phyloP scores from a whole-genome alignment of 2,888 invertebrate genomes.

The Eilema caniola region DNA sequence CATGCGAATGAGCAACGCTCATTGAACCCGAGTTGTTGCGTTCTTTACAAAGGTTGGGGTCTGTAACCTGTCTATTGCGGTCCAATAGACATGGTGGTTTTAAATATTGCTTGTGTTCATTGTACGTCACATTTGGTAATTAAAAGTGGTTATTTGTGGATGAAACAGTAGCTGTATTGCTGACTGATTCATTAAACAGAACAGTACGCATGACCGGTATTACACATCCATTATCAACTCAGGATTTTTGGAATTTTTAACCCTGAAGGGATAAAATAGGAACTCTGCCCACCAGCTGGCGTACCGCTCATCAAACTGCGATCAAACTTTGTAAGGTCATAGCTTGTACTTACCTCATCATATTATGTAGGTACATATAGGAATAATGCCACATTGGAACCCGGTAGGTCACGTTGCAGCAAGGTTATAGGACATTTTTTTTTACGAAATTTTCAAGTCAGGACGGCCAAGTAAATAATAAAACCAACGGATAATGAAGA shows the following conservation, averaged over 20 bases:
- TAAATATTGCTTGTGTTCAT: not conserved
- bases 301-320: not conserved
- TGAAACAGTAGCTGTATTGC: too few relatives aligned
- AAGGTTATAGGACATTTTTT: too few relatives aligned
- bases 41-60: slow-evolving; percentile 12
- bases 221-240: not conserved
- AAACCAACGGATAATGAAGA: not conserved
- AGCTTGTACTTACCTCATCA: too few relatives aligned
- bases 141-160: not conserved
- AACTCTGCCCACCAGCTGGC: not conserved
- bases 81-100: not conserved
- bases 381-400: too few relatives aligned
- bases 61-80: slow-evolving; percentile 1
- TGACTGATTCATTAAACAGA: not conserved
- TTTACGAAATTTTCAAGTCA: too few relatives aligned
- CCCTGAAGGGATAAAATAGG: not conserved
- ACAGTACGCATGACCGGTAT: too few relatives aligned
- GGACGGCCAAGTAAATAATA: not conserved
- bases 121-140: not conserved
- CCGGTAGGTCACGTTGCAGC: too few relatives aligned
- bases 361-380: too few relatives aligned
- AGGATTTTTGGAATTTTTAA: not conserved
- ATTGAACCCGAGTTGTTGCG: not conserved
- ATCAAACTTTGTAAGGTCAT: too few relatives aligned
- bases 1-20: slow-evolving; percentile 19